Evolutionary conservation across 2,113 vertebrate genomes (phyloP).

Genomic region (Lasiurus borealis): DNA sequence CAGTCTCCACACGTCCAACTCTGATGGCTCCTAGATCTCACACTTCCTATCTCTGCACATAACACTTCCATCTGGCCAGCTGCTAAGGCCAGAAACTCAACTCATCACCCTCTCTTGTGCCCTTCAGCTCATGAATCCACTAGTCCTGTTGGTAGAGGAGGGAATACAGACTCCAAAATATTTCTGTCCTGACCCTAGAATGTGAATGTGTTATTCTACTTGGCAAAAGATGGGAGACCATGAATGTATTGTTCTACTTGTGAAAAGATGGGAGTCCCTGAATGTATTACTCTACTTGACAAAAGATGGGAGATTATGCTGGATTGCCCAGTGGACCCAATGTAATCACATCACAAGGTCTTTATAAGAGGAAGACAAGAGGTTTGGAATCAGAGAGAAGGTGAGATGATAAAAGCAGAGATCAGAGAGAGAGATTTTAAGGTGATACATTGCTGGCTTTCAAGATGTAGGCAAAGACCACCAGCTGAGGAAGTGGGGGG

Average conservation of each 20-base stretch:
- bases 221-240: no score
- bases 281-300: background rate
- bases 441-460: background rate
- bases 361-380: background rate
- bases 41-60: background rate
- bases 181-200: background rate
- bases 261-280: no score
- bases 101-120: background rate
- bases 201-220: background rate
- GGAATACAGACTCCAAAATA: background rate
- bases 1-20: background rate
- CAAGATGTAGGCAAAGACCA: background rate
- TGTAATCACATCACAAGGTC: background rate
- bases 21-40: background rate
- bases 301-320: background rate
- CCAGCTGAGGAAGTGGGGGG: no score
- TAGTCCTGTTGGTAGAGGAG: background rate
- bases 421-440: background rate
- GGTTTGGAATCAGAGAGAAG: background rate
- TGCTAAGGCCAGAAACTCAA: background rate
- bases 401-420: background rate
- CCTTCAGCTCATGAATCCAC: background rate
- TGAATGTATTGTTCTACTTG: no score
- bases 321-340: background rate
- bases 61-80: background rate